Evolutionary conservation across 2,888 invertebrate species (phyloP), one percentile per base, ranked within the genome.

Genomic region (Venustoraphidia nigricollis): DNA sequence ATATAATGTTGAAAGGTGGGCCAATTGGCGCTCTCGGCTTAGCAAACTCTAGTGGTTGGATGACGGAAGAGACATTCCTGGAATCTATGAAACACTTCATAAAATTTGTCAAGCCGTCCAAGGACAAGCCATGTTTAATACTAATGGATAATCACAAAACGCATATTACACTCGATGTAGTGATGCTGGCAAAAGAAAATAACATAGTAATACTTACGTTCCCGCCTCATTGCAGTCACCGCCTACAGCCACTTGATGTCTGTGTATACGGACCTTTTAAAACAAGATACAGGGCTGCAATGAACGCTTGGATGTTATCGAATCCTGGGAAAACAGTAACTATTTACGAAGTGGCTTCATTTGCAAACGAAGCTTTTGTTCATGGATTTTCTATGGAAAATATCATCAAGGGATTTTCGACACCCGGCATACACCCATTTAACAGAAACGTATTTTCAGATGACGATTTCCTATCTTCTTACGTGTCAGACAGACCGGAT

Each of bases 211-310:
- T 45, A 10, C 36, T 45, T 9, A 51, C 51, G 3, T 36, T 45
- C 36, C 45, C 45, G 27, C 45, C 37, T 11, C 45, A 50, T 36
- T 51, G 52, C 44, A 52, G 50, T 39, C 60, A 60, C 46, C 54
- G 54, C 42, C 47, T 63, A 37, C 61, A 62, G 51, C 62, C 60
- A 14, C 51, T 60, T n/a, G 59, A 59, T 53, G 46, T 54, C 13
- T 34, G 54, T 9, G 53, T 58, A 10, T 56, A 46, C 47, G 55
- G 53, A 38, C 53, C 55, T 10, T 54, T 54, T 27, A 54, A 58
- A 50, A 46, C 50, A 14, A 48, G 44, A 34, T 52, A 50, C 44
- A 55, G 53, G 47, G 38, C 50, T 42, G 46, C 48, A 65, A 36
- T 59, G 64, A 6, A 53, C 51, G 51, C 57, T 60, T 59, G 55